phyloP scores from a whole-genome alignment of 2,888 invertebrate species.

The Tenodera sinensis region DNA sequence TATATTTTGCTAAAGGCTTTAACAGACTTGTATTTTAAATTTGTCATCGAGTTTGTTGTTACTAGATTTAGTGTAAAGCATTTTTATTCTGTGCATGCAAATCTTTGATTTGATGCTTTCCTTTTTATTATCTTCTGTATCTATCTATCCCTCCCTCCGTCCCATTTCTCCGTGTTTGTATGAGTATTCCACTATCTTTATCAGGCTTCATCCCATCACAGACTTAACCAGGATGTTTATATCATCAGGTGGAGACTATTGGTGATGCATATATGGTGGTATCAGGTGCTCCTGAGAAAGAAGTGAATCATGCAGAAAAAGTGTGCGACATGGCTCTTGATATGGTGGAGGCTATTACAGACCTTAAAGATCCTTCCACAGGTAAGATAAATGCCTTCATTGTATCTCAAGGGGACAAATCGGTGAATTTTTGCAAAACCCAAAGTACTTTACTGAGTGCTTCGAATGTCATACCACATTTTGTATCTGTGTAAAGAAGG shows the following conservation, averaged over 20 bases:
- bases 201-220: slow-evolving; percentile 17
- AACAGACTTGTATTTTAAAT: too few species aligned
- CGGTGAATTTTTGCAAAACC: too few species aligned
- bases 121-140: neutral
- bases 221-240: slow-evolving; percentile 22
- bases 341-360: slow-evolving; percentile 90
- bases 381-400: slow-evolving; percentile 48
- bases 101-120: neutral
- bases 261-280: slow-evolving; percentile 99
- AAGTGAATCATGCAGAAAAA: slow-evolving; percentile 84
- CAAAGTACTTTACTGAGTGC: too few species aligned
- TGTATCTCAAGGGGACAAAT: too few species aligned
- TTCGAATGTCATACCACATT: too few species aligned
- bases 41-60: too few species aligned
- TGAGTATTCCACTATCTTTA: neutral
- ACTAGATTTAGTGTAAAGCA: too few species aligned
- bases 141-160: too few species aligned
- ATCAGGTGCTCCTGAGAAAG: slow-evolving; percentile 89
- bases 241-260: slow-evolving; percentile 84
- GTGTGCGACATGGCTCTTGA: slow-evolving; percentile 95
- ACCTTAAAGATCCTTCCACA: slow-evolving; percentile 88
- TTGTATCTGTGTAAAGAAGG: neutral
- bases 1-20: too few species aligned
- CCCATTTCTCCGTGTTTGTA: neutral
- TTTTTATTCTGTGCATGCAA: neutral